Evolutionary conservation across 2,797 vertebrate species (phyloP).

Genomic region (Chrosomus eos): DNA sequence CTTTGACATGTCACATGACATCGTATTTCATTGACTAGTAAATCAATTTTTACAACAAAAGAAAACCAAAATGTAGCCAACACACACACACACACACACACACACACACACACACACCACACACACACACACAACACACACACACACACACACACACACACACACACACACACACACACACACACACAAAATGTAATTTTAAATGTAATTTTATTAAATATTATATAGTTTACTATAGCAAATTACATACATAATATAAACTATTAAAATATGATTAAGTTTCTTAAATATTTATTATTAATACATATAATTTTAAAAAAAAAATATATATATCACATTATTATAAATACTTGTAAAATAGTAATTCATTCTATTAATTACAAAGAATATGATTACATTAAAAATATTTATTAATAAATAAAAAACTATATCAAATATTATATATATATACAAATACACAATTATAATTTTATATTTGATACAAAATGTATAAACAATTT

Average conservation of each 20-base stretch:
- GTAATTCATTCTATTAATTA: background rate
- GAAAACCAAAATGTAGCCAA: background rate
- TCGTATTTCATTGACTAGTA: background rate
- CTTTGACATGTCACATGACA: background rate
- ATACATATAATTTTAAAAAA: too few species aligned
- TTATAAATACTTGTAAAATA: too few species aligned
- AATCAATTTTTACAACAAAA: background rate
- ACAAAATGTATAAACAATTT: background rate
- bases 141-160: too few species aligned
- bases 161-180: too few species aligned
- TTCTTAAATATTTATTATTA: too few species aligned
- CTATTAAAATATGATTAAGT: too few species aligned
- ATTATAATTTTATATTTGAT: background rate
- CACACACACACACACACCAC: too few species aligned
- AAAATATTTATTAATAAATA: background rate
- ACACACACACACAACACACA: too few species aligned
- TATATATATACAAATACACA: background rate
- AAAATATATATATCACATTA: too few species aligned
- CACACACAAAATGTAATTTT: too few species aligned
- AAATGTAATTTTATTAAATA: background rate
- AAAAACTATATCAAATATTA: background rate
- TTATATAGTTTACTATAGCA: background rate
- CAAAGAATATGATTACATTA: background rate
- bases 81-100: too few species aligned
- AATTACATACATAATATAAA: too few species aligned